Evolutionary conservation across 2,888 invertebrate genomes (phyloP).

Genomic region (Hybos culiciformis): DNA sequence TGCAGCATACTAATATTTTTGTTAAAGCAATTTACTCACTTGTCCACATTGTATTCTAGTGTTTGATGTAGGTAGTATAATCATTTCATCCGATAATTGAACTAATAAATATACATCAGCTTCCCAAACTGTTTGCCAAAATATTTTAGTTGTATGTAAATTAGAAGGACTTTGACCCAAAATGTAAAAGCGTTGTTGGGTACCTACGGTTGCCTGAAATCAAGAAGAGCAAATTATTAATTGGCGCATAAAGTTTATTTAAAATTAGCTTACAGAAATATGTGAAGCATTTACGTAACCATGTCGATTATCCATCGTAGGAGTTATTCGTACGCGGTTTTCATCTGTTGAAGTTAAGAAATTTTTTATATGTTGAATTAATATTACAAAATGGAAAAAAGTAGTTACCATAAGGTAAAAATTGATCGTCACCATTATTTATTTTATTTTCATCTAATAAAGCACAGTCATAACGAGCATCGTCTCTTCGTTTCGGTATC

Average conservation of each 20-base stretch:
- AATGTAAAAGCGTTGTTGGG: constrained; percentile 72
- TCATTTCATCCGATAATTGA: constrained; percentile 52
- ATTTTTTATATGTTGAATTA: not conserved
- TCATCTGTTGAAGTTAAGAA: constrained; percentile 33
- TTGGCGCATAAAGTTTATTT: not conserved
- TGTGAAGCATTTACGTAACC: constrained; percentile 92
- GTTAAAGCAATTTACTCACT: constrained; percentile 31
- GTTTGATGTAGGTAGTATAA: constrained; percentile 45
- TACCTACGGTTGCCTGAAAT: constrained; percentile 64
- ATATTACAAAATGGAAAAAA: not conserved
- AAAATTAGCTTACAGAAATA: constrained; percentile 50
- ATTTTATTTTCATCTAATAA: constrained; percentile 51
- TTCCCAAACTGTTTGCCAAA: constrained; percentile 90
- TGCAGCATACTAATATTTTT: no score
- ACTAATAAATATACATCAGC: constrained; percentile 71
- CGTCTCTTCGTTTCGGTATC: constrained; percentile 59
- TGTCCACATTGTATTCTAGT: constrained; percentile 51
- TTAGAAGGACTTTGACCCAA: constrained; percentile 38
- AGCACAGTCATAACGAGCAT: constrained; percentile 58
- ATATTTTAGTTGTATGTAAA: constrained; percentile 37
- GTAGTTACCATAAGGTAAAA: constrained; percentile 64
- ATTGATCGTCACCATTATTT: constrained; percentile 40
- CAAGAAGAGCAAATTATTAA: constrained; percentile 4
- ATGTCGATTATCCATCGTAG: constrained; percentile 65
- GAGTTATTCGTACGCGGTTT: constrained; percentile 70